phyloP scores from a whole-genome alignment of 2,888 invertebrate species.

The Cephus rjabovi region DNA sequence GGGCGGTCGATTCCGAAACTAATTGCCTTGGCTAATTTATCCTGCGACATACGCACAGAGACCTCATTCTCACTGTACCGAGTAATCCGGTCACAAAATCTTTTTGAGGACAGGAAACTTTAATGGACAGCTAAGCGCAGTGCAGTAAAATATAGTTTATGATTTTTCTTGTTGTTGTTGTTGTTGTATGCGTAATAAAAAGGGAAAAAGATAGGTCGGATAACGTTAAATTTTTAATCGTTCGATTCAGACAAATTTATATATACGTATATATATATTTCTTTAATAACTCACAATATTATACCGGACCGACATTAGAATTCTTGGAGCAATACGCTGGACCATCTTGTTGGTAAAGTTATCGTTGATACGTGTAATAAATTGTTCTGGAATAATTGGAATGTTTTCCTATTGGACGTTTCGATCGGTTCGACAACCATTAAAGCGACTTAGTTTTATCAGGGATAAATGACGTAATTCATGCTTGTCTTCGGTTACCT shows the following conservation, averaged over 20 bases:
- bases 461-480: conserved; percentile 11
- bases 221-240: not conserved
- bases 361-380: not conserved
- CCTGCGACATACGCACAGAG: conserved; percentile 52
- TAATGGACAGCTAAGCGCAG: conserved; percentile 16
- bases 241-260: not conserved
- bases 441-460: conserved; percentile 45
- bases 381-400: not conserved
- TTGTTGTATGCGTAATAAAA: not conserved
- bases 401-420: not conserved
- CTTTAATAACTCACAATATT: not conserved
- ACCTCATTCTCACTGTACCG: conserved; percentile 48
- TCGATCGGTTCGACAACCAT: conserved; percentile 18
- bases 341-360: not conserved
- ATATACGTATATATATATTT: not conserved
- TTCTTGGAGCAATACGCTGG: not conserved
- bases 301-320: not conserved
- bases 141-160: not conserved
- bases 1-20: conserved; percentile 64
- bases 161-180: not conserved
- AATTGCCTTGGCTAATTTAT: conserved; percentile 66
- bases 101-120: conserved; percentile 23
- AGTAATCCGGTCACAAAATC: conserved; percentile 42
- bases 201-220: not conserved
- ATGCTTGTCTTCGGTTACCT: conserved; percentile 9